These are phyloP conservation scores for Leptinotarsa rubiginosa DNA, from an alignment of 2,888 invertebrate species.

Conservation along the genomic window DNA sequence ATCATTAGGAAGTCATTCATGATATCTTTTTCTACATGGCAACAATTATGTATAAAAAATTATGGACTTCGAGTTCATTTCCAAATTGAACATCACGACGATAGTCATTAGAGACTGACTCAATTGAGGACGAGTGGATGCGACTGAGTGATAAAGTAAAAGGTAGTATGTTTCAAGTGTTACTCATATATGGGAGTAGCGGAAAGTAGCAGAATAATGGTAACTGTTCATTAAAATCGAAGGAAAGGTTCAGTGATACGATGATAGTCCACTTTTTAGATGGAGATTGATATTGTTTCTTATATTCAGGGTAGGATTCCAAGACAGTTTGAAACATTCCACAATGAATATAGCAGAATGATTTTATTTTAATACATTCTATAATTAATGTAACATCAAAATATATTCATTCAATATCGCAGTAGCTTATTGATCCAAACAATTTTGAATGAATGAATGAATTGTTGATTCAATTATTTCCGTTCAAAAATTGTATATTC, in stretches of 20 bases:
- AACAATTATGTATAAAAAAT: not conserved
- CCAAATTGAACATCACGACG: not conserved
- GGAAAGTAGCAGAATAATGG: slow-evolving; percentile 5
- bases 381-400: too few species aligned
- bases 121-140: not conserved
- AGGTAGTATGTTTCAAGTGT: not conserved
- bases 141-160: slow-evolving; percentile 2
- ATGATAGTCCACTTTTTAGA: not conserved
- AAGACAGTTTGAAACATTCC: not conserved
- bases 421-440: too few species aligned
- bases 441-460: too few species aligned
- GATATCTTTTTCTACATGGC: not conserved
- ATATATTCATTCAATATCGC: too few species aligned
- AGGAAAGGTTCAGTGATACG: not conserved
- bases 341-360: too few species aligned
- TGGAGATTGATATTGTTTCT: not conserved
- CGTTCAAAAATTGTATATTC: too few species aligned
- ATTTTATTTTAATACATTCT: too few species aligned
- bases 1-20: not conserved
- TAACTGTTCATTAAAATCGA: not conserved
- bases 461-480: too few species aligned
- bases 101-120: not conserved
- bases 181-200: not conserved
- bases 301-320: not conserved
- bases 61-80: not conserved